phyloP scores from a whole-genome alignment of 1,140 invertebrate species.

The Pissodes strobi region DNA sequence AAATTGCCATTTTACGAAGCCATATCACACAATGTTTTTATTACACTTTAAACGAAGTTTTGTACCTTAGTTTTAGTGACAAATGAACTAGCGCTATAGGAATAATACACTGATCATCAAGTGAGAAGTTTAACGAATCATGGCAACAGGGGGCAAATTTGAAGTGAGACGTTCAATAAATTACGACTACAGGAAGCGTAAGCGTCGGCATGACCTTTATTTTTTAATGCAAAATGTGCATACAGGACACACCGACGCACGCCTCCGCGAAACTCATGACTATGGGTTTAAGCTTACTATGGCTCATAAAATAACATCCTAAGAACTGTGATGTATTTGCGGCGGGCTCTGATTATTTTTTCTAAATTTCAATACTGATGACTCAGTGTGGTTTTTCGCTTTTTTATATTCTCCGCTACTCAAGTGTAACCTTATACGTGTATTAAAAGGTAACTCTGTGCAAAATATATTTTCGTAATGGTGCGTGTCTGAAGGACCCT shows the following conservation, averaged over 20 bases:
- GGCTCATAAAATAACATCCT: too few species aligned
- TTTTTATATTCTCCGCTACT: slow-evolving; percentile 24
- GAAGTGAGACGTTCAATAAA: too few species aligned
- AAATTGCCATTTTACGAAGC: slow-evolving; percentile 38
- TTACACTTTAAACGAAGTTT: slow-evolving; percentile 20
- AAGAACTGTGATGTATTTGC: too few species aligned
- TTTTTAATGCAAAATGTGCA: too few species aligned
- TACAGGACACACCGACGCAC: too few species aligned
- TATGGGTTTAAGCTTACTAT: too few species aligned
- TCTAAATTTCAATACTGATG: slow-evolving; percentile 3
- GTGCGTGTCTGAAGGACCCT: slow-evolving; percentile 30
- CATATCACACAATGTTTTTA: slow-evolving; percentile 42
- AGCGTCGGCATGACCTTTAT: too few species aligned
- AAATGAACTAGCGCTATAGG: slow-evolving; percentile 3
- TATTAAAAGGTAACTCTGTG: slow-evolving; percentile 27
- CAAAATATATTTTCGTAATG: slow-evolving; percentile 36
- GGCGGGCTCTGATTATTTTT: too few species aligned
- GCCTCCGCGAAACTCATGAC: too few species aligned
- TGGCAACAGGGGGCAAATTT: too few species aligned
- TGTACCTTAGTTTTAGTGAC: slow-evolving; percentile 11
- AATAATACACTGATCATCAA: neutral
- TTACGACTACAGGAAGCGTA: too few species aligned
- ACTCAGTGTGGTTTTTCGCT: slow-evolving; percentile 8
- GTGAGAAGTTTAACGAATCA: too few species aligned
- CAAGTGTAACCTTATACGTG: slow-evolving; percentile 28